Evolutionary conservation across 2,888 invertebrate species (phyloP).

Genomic region (Mycalesis mineus): DNA sequence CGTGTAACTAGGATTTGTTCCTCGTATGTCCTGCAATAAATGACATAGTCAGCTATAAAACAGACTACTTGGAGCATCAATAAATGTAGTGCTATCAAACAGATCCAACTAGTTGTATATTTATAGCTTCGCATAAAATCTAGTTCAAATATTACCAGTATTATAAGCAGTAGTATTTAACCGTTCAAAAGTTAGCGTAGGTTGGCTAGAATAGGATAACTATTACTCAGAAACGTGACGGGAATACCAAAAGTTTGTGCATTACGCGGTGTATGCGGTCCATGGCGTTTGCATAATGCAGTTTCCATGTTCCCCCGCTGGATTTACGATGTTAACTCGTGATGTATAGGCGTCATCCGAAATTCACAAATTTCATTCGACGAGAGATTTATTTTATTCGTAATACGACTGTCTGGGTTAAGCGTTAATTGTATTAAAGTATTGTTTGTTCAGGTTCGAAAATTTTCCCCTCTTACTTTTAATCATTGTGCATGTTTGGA

Average conservation of each 20-base stretch:
- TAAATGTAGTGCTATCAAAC: too few species aligned
- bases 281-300: slow-evolving; percentile 46
- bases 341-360: slow-evolving; percentile 18
- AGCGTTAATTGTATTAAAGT: background rate
- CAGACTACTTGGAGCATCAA: too few species aligned
- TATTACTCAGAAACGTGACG: slow-evolving; percentile 26
- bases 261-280: slow-evolving; percentile 20
- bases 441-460: too few species aligned
- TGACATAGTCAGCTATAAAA: too few species aligned
- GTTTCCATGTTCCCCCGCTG: slow-evolving; percentile 37
- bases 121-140: background rate
- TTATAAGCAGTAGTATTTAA: background rate
- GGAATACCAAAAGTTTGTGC: slow-evolving; percentile 21
- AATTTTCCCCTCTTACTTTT: too few species aligned
- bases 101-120: too few species aligned
- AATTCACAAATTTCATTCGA: slow-evolving; percentile 4
- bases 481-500: too few species aligned
- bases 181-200: background rate
- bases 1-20: too few species aligned
- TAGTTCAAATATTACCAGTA: background rate
- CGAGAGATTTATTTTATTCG: slow-evolving; percentile 1
- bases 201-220: slow-evolving; percentile 10
- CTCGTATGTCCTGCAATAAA: too few species aligned
- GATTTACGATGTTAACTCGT: slow-evolving; percentile 24
- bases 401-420: background rate